Percentiles rank a stretch among this genome's conserved stretches.
phyloP scores from a whole-genome alignment of 2,113 vertebrate species.

The Cyanistes caeruleus region DNA sequence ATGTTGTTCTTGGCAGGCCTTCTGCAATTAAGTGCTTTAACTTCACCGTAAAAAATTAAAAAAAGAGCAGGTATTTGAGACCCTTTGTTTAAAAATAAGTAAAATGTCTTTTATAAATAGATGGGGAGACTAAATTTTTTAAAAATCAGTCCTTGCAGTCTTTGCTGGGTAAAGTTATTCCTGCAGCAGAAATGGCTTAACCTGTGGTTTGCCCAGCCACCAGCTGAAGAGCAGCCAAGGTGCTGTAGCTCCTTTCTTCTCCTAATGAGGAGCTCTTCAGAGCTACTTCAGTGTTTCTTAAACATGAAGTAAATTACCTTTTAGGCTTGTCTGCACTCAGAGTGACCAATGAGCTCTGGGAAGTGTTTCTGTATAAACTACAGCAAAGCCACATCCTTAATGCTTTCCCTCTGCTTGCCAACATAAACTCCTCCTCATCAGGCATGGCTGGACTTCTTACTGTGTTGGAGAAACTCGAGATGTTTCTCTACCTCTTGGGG shows the following conservation, averaged over 20 bases:
- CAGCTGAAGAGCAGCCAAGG: background rate
- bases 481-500: slow-evolving; percentile 2
- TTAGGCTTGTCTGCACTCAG: background rate
- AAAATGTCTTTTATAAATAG: background rate
- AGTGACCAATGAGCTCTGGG: background rate
- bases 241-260: background rate
- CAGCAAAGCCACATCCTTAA: slow-evolving; percentile 44
- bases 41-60: background rate
- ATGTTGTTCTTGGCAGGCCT: background rate
- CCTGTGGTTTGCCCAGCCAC: background rate
- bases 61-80: background rate
- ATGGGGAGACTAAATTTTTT: background rate
- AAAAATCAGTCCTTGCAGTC: background rate
- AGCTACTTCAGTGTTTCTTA: background rate
- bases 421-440: background rate
- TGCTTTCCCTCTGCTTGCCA: slow-evolving; percentile 18
- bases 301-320: background rate
- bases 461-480: slow-evolving; percentile 34
- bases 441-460: background rate
- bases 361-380: slow-evolving; percentile 32
- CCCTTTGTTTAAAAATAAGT: background rate
- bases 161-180: background rate
- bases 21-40: background rate
- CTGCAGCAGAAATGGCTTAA: background rate
- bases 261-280: background rate